Conservation (phyloP, 2,797 vertebrate species). For the Hippocampus kuda region DNA sequence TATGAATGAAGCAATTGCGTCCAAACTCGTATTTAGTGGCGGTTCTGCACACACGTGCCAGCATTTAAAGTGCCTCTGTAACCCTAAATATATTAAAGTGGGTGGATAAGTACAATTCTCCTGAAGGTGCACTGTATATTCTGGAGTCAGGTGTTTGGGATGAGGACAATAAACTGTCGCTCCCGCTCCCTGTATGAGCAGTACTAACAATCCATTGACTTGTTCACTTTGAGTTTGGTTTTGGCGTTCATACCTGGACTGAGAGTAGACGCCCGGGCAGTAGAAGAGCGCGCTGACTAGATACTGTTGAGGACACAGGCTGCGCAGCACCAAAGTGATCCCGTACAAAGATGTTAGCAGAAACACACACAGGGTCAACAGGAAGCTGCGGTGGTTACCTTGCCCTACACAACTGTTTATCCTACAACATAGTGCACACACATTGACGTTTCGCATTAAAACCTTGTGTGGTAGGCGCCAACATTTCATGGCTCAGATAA, state of each 20-base stretch:
- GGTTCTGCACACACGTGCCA: too few relatives aligned
- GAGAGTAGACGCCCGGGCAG: conserved; percentile 84
- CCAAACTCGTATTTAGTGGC: too few relatives aligned
- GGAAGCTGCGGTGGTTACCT: conserved; percentile 86
- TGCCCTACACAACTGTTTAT: conserved; percentile 97
- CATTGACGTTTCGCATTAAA: not conserved
- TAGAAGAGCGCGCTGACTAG: conserved; percentile 78
- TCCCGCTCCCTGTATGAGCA: not conserved
- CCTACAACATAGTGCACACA: conserved; percentile 64
- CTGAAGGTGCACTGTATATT: too few relatives aligned
- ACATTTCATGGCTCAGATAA: too few relatives aligned
- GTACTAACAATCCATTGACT: not conserved
- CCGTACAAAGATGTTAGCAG: conserved; percentile 84
- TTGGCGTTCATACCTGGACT: conserved; percentile 68
- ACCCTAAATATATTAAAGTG: too few relatives aligned
- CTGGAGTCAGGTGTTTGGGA: too few relatives aligned
- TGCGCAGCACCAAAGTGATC: conserved; percentile 79
- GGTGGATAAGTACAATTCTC: too few relatives aligned
- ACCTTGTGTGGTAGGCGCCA: not conserved
- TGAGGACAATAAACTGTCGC: too few relatives aligned
- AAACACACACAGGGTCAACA: conserved; percentile 83
- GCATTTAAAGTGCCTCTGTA: too few relatives aligned
- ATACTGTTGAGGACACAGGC: conserved; percentile 75
- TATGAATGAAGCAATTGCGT: too few relatives aligned
- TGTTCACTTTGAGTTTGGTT: not conserved